These are phyloP conservation scores for Sinocyclocheilus maitianheensis DNA, from an alignment of 2,113 vertebrate genomes.

Conservation along the genomic window DNA sequence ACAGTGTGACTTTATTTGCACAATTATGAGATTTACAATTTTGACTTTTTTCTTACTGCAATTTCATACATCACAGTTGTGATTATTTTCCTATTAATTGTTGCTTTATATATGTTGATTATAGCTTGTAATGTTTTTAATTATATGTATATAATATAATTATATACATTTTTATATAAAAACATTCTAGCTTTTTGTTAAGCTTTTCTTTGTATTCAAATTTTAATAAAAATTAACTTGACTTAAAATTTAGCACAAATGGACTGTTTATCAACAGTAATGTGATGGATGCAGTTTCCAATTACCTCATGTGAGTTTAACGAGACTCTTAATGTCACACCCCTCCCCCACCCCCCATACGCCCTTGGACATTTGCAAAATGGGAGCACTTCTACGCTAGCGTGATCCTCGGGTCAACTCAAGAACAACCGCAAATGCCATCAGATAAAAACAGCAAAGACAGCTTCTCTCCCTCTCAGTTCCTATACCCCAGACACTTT, in stretches of 20 bases:
- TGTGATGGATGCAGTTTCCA: neutral
- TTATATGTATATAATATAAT: too few relatives aligned
- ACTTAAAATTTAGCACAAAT: too few relatives aligned
- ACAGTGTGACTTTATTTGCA: neutral
- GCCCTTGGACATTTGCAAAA: neutral
- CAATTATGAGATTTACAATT: neutral
- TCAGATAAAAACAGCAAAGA: slow-evolving; percentile 27
- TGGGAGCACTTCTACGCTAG: neutral
- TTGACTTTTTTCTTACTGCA: neutral
- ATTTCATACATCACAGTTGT: neutral
- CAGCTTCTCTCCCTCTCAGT: neutral
- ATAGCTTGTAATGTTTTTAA: too few relatives aligned
- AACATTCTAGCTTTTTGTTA: too few relatives aligned
- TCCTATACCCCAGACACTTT: slow-evolving; percentile 12
- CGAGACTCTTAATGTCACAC: too few relatives aligned
- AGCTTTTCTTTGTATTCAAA: too few relatives aligned
- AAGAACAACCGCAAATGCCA: slow-evolving; percentile 15
- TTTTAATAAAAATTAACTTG: too few relatives aligned
- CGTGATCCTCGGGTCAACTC: slow-evolving; percentile 11
- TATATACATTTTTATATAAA: too few relatives aligned
- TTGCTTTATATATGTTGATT: too few relatives aligned
- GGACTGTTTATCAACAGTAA: too few relatives aligned
- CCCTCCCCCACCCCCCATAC: too few relatives aligned
- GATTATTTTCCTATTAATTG: too few relatives aligned
- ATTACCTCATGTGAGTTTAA: neutral